phyloP scores from a whole-genome alignment of 2,797 vertebrate species.

The Pseudochromis fuscus region DNA sequence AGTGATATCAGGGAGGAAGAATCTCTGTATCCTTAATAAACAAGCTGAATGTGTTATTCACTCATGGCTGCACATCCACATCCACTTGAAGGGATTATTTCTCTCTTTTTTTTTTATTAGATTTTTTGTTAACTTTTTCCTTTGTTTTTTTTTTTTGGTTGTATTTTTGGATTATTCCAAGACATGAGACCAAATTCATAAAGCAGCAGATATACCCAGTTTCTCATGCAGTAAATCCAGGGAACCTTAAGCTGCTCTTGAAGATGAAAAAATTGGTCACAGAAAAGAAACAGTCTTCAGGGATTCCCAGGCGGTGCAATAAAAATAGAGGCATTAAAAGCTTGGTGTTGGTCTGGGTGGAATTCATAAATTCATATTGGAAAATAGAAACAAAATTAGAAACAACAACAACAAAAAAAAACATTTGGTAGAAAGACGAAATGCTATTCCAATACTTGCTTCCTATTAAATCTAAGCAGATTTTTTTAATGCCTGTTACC shows the following conservation, averaged over 20 bases:
- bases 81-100: neutral
- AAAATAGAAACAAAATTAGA: neutral
- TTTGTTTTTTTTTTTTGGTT: neutral
- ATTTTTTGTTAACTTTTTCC: neutral
- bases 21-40: neutral
- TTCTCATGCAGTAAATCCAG: conserved; percentile 9
- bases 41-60: neutral
- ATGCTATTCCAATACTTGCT: neutral
- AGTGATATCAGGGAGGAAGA: neutral
- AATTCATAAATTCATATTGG: neutral
- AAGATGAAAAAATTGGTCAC: neutral
- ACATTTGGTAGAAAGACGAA: neutral
- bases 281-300: neutral
- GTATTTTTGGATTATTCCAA: neutral
- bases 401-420: no score
- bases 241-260: neutral
- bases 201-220: neutral
- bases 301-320: neutral
- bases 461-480: neutral
- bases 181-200: neutral
- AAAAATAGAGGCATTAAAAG: neutral
- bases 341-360: neutral
- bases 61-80: neutral
- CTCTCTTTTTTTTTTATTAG: neutral
- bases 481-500: neutral